Percentiles rank a stretch among this genome's conserved stretches.
Conservation (phyloP, 2,113 vertebrate species). For the Gasterosteus nipponicus region DNA sequence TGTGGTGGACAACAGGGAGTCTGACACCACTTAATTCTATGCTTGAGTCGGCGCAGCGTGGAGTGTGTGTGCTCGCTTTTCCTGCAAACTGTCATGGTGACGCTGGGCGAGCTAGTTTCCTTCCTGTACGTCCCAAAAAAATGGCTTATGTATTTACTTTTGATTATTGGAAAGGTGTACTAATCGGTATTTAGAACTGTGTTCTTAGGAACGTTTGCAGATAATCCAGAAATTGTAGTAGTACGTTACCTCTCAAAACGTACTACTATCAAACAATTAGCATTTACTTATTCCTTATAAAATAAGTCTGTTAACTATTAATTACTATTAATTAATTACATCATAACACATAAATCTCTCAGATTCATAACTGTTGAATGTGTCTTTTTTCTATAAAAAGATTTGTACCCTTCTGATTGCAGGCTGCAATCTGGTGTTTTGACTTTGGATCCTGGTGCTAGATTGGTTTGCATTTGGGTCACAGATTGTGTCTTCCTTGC, state of each 20-base stretch:
- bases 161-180: conserved; percentile 14
- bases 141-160: conserved; percentile 6
- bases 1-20: conserved; percentile 59
- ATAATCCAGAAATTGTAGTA: not conserved
- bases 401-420: not conserved
- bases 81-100: not conserved
- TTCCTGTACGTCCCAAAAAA: not conserved
- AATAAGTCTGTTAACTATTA: no score
- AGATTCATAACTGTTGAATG: not conserved
- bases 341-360: not conserved
- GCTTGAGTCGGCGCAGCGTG: conserved; percentile 56
- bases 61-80: conserved; percentile 28
- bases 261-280: no score
- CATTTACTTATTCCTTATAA: no score
- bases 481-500: not conserved
- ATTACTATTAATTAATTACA: not conserved
- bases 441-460: not conserved
- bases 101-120: conserved; percentile 3
- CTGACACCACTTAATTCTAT: conserved; percentile 58
- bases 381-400: not conserved
- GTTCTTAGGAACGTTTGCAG: not conserved
- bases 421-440: not conserved
- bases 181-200: conserved; percentile 21
- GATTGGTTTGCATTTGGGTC: conserved; percentile 2
- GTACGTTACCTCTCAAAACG: not conserved